These are phyloP conservation scores for Riparia riparia DNA, from an alignment of 2,113 vertebrate species.

Conservation along the genomic window DNA sequence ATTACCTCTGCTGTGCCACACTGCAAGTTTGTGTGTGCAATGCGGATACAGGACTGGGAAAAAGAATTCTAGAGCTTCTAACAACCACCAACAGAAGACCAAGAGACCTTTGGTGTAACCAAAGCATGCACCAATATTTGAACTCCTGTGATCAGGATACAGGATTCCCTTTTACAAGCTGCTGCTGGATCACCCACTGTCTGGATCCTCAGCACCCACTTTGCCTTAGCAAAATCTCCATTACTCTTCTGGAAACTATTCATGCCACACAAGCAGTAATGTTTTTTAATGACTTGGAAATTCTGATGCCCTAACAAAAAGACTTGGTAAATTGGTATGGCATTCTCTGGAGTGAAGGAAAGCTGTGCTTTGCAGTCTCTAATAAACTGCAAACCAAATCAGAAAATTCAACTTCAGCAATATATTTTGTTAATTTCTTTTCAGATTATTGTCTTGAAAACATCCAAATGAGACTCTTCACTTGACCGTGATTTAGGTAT, in stretches of 20 bases:
- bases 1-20: neutral
- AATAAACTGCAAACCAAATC: neutral
- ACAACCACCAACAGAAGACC: neutral
- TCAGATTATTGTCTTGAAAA: neutral
- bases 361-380: neutral
- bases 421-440: neutral
- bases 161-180: neutral
- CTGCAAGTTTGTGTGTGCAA: neutral
- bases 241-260: neutral
- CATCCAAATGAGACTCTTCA: neutral
- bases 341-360: neutral
- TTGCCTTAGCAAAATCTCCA: neutral
- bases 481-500: neutral
- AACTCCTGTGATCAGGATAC: neutral
- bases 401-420: neutral
- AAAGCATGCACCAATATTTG: neutral
- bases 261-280: neutral
- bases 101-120: neutral
- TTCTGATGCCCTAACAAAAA: neutral
- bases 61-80: neutral
- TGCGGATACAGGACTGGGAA: neutral
- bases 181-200: neutral
- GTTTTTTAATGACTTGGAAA: neutral
- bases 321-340: neutral
- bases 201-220: neutral